Base-by-base conservation (phyloP, 2,113 vertebrate genomes). In the Callopanchax toddi region DNA sequence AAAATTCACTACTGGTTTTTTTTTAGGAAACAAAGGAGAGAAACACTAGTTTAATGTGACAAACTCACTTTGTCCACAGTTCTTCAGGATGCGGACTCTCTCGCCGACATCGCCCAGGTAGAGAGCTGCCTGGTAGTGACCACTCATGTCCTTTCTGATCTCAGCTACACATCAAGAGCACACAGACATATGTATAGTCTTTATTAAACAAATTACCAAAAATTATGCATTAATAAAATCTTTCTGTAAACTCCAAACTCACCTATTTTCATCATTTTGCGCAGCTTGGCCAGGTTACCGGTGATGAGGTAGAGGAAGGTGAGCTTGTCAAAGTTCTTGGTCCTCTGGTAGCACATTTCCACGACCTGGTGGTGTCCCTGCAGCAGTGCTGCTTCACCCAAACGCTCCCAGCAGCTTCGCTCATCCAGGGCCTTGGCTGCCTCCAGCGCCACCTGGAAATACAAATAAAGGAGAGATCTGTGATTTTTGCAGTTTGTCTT, bases 181-280 rank as follows among this genome's bases (percentile, higher is more conserved):
- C 50, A 34, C 16, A 11, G 36, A 34, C 16, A 58, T 8, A 45
- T 3, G 37, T 0, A 43, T 18, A 46, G 3, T 10, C 12, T 6
- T 46, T 21, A 32, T 18, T 29, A 26, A 1, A 17, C 11, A 32
- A 32, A 3, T 7, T 32, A 9, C 6, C 29, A 32, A 9, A 32
- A 32, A 32, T 4, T 3, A 6, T 9, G 10, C 11, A n/a, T 16
- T 11, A 20, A 43, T 0, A 13, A 3, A 32, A 32, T 1, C 7
- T 11, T 34, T 12, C 12, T 26, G 32, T 11, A 37, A 0, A 17
- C 0, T 32, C 20, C 0, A 11, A 29, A 21, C 95, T 91, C 60
- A 98, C 97, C 97, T 1, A 99, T 98, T 83, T 97, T 98, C 96
- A 99, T 98, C 97, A 99, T 99, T 90, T 99, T 98, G 63, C 96